phyloP scores from a whole-genome alignment of 2,113 vertebrate species.

The Phodopus roborovskii region DNA sequence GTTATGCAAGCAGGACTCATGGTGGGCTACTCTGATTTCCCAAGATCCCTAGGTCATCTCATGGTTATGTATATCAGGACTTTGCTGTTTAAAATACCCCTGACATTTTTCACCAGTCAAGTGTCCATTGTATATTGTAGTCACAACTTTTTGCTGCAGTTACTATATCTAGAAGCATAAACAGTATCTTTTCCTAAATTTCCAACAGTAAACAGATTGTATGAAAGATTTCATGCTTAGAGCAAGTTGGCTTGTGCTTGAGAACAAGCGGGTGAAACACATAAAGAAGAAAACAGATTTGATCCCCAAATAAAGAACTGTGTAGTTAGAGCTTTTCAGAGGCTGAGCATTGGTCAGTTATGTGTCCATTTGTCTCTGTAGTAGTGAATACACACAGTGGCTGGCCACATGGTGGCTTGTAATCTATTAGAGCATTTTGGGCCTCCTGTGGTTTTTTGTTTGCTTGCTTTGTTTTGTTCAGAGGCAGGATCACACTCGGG shows the following conservation, averaged over 20 bases:
- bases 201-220: background rate
- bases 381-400: background rate
- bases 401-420: background rate
- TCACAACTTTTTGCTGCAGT: conserved; percentile 10
- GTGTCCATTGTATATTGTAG: background rate
- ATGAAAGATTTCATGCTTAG: background rate
- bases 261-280: background rate
- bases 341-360: background rate
- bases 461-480: background rate
- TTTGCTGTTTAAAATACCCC: conserved; percentile 14
- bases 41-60: background rate
- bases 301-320: conserved; percentile 3
- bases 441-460: background rate
- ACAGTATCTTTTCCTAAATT: conserved; percentile 17
- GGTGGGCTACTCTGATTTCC: background rate
- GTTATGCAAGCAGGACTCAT: background rate
- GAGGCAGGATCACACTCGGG: background rate
- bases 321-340: background rate
- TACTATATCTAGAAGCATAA: conserved; percentile 10
- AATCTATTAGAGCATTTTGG: background rate
- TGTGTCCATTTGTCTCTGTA: background rate
- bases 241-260: background rate
- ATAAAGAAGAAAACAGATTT: conserved; percentile 23
- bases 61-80: background rate
- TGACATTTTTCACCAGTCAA: conserved; percentile 24